Evolutionary conservation across 1,140 invertebrate genomes (phyloP), one percentile per base, ranked within the genome.

Genomic region (Eriocheir sinensis): DNA sequence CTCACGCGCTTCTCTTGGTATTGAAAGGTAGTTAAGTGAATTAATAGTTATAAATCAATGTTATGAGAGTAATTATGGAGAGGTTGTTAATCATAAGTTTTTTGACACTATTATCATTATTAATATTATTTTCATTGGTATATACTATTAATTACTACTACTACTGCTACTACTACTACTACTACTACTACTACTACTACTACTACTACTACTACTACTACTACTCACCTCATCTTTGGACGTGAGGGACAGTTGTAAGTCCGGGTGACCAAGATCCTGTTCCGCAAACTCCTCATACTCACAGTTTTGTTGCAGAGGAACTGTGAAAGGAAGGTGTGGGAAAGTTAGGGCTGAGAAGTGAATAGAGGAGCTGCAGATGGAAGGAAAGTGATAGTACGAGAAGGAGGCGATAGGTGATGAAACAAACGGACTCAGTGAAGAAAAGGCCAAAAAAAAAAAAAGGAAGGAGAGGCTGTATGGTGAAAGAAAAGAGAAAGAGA

Each of bases 221-320:
- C n/a, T 83, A 41, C 92, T 96, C 94, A 97, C 97, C 96, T 97
- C 95, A 48, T 96, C 96, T 32, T 94, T 48, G 86, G 96, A 95
- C 0, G 96, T 88, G 85, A 96, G 96, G 40, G 95, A 9, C n/a
- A 96, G 81, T 95, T 96, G 89, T 72, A 96, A 32, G 94, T 97
- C 97, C 21, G 96, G 96, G 90, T 96, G 96, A 53, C 96, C 96
- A 90, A 97, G 79, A n/a, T 97, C 96, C 44, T 96, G 95, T 90
- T 97, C 96, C 12, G 95, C 95, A 93, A 96, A 96, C 93, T 97
- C 97, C 41, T 97, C 96, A 89, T 96, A 97, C 3, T 97, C 96
- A 96, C 97, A 97, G 80, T 96, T 96, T 91, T 96, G 96, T n/a
- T 91, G 91, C 36, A 92, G 30, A 2, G 83, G 79, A 32, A 92